Evolutionary conservation across 2,113 vertebrate species (phyloP), one percentile per base, ranked within the genome.

Genomic region (Empidonax alnorum): DNA sequence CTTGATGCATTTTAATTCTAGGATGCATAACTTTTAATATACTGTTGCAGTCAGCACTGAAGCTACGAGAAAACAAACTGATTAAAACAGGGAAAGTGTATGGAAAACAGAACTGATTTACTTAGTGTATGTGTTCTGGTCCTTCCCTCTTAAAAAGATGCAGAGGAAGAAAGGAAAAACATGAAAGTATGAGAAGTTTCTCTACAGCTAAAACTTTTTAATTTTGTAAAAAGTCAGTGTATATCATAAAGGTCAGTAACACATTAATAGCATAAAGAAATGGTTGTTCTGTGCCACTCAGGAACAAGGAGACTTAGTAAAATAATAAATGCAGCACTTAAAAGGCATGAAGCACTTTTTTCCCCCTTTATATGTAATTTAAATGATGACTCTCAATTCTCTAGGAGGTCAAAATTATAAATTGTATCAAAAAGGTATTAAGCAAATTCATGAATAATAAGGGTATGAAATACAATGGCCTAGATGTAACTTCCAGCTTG

Each of bases 351-450:
- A 88, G 33, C 15, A 66, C n/a, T 41, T 94, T 85, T 71, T 14
- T 1, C 6, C 41, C 31, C 35, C 41, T 69, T 88, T 59, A 14
- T 83, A 76, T 73, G 59, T 94, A 83, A 94, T 95, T 95, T 93
- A 94, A 90, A 86, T 76, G 33, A 75, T 82, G 78, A 90, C 63
- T 80, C 50, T 58, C 53, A 76, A 11, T 88, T 92, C 93, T 49
- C 7, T 1, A 76, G 41, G 63, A 95, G 88, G 88, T 90, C 90
- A 96, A 71, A 93, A 90, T 88, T 88, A 90, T 69, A 86, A 92
- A 92, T 74, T 74, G 50, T 35, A 80, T 83, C 67, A 92, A 93
- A 95, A 84, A 92, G 49, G 14, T 90, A 86, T 90, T 90, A 93
- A 35, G 30, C 53, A 96, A 80, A 92, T 86, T 93, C 33, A 62